Percentiles rank a stretch among this genome's conserved stretches.
phyloP scores from a whole-genome alignment of 2,113 vertebrate species.

The Entelurus aequoreus region DNA sequence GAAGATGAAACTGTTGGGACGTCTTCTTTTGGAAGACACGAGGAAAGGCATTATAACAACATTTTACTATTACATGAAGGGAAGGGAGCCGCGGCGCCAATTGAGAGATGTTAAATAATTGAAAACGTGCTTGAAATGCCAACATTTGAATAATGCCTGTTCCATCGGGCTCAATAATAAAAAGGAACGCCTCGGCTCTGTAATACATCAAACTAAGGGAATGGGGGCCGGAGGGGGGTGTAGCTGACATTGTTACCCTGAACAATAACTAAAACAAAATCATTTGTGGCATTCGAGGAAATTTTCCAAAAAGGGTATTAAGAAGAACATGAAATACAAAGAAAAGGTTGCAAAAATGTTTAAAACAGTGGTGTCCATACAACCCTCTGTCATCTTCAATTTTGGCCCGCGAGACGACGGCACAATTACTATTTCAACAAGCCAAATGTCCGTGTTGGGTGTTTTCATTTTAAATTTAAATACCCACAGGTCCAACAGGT shows the following conservation, averaged over 20 bases:
- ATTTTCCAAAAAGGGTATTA: background rate
- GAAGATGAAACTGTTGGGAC: constrained; percentile 7
- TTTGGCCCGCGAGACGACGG: too few relatives aligned
- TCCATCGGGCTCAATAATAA: constrained; percentile 4
- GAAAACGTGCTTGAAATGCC: constrained; percentile 2
- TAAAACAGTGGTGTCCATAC: too few relatives aligned
- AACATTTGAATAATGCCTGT: constrained; percentile 4
- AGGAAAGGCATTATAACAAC: constrained; percentile 8
- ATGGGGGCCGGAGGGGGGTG: background rate
- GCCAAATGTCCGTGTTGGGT: too few relatives aligned
- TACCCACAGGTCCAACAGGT: too few relatives aligned
- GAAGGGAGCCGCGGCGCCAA: constrained; percentile 2
- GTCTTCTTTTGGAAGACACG: constrained; percentile 5
- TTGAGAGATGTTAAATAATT: constrained; percentile 6
- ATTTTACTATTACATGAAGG: background rate
- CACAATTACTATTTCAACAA: too few relatives aligned
- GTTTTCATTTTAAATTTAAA: too few relatives aligned
- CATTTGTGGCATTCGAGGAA: background rate
- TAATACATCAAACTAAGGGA: constrained; percentile 7
- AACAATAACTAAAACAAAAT: background rate
- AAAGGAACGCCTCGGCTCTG: background rate
- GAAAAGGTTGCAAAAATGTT: background rate
- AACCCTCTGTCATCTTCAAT: too few relatives aligned
- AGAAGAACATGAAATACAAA: background rate
- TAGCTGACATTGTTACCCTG: background rate